These are phyloP conservation scores for Scolopax bukidnonensis DNA, from an alignment of 2,797 vertebrate species.

Conservation along the genomic window DNA sequence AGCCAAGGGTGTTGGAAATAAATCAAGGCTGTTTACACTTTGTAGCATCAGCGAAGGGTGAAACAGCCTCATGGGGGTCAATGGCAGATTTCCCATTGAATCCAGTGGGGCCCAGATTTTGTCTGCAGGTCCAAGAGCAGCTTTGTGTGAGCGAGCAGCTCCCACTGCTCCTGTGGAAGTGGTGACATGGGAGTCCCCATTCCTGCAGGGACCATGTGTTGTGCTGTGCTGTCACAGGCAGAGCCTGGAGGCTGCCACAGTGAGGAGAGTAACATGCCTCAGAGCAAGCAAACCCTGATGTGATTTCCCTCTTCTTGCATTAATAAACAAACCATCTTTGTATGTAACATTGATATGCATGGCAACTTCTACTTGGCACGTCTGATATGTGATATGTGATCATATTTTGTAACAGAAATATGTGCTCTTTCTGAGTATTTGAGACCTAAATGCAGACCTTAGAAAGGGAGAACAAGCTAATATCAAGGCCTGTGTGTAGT, in stretches of 20 bases:
- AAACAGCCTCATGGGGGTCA: not conserved
- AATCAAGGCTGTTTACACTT: not conserved
- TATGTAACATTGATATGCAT: too few relatives aligned
- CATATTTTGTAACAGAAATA: not conserved
- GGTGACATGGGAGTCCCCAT: accelerated
- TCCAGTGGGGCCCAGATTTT: not conserved
- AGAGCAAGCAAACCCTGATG: not conserved
- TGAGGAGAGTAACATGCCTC: not conserved
- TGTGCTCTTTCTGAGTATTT: not conserved
- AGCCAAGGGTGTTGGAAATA: not conserved
- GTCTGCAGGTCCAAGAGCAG: not conserved
- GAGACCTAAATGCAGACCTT: not conserved
- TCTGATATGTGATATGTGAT: not conserved
- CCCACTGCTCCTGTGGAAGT: accelerated
- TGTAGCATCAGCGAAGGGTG: not conserved
- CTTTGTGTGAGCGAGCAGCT: not conserved
- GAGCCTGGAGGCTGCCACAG: not conserved
- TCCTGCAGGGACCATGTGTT: accelerated
- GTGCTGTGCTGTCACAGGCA: accelerated
- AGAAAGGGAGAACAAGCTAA: not conserved
- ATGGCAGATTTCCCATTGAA: accelerated
- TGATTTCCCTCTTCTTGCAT: not conserved
- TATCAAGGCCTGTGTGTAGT: not conserved
- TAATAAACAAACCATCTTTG: not conserved
- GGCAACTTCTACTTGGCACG: accelerated